phyloP scores from a whole-genome alignment of 2,888 invertebrate species.

The Cremastinae sp. region DNA sequence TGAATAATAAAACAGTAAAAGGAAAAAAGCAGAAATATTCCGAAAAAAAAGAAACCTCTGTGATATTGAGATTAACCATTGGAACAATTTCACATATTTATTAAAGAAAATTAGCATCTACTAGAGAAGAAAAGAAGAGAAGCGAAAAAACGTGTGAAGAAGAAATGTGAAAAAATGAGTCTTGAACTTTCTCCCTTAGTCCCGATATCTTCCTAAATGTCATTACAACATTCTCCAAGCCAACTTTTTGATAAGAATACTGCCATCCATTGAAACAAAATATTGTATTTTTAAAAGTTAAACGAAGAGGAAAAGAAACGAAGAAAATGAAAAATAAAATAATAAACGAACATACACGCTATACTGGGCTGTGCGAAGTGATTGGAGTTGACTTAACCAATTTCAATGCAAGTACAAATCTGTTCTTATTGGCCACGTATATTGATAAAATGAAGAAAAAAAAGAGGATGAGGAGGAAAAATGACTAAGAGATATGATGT shows the following conservation, averaged over 20 bases:
- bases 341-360: conserved; percentile 78
- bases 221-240: conserved; percentile 79
- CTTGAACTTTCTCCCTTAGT: conserved; percentile 16
- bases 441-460: conserved; percentile 73
- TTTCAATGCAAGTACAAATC: conserved; percentile 81
- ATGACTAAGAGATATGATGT: conserved; percentile 49
- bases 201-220: conserved; percentile 75
- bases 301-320: conserved; percentile 65
- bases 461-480: conserved; percentile 24
- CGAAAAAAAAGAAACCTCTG: conserved; percentile 77
- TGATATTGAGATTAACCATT: conserved; percentile 79
- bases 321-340: conserved; percentile 50
- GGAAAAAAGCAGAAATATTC: conserved; percentile 71
- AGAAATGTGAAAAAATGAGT: conserved; percentile 44
- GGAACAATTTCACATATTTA: conserved; percentile 77
- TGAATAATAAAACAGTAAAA: conserved; percentile 61
- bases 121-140: conserved; percentile 64
- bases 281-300: conserved; percentile 78
- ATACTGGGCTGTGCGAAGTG: conserved; percentile 80
- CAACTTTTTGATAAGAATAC: conserved; percentile 78
- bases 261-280: conserved; percentile 73
- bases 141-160: conserved; percentile 32
- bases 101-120: conserved; percentile 71
- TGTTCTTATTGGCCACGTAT: conserved; percentile 81
- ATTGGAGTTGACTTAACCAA: conserved; percentile 80